A percentile compares a stretch with the other conserved stretches of the same genome.
Conservation (phyloP, 2,113 vertebrate species). For the Semicossyphus pulcher region DNA sequence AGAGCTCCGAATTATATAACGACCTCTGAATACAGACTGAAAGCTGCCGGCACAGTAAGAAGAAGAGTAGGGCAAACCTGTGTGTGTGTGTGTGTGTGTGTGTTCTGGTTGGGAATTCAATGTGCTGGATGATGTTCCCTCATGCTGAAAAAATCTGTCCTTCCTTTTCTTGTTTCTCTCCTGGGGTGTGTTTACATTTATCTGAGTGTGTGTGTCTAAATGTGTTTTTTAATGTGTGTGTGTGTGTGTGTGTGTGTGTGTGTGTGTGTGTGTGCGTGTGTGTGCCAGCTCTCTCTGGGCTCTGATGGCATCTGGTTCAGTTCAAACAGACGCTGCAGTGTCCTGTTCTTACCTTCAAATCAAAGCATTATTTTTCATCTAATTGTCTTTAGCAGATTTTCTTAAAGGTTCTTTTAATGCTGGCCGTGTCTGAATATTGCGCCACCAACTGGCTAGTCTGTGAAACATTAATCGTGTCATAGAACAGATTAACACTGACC, state of each 20-base stretch:
- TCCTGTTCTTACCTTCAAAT: background rate
- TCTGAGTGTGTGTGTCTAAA: slow-evolving; percentile 9
- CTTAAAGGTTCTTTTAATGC: too few relatives aligned
- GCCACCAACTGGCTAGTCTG: too few relatives aligned
- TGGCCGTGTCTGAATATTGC: too few relatives aligned
- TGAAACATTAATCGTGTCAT: too few relatives aligned
- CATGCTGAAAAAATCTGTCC: slow-evolving; percentile 63
- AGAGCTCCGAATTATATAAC: slow-evolving; percentile 38
- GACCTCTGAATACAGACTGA: slow-evolving; percentile 26
- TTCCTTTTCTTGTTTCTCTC: slow-evolving; percentile 55
- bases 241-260: slow-evolving; percentile 3
- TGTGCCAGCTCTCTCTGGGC: slow-evolving; percentile 19
- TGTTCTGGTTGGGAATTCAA: slow-evolving; percentile 32
- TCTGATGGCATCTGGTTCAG: slow-evolving; percentile 41
- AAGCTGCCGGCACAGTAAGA: slow-evolving; percentile 31
- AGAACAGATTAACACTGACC: too few relatives aligned
- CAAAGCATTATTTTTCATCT: too few relatives aligned
- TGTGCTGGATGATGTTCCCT: slow-evolving; percentile 48
- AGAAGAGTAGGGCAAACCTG: slow-evolving; percentile 23
- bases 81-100: slow-evolving; percentile 21
- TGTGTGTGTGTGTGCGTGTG: slow-evolving; percentile 7
- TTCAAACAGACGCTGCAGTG: slow-evolving; percentile 37
- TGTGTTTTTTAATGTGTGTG: background rate
- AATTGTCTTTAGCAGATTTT: too few relatives aligned
- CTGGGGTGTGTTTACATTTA: slow-evolving; percentile 40